Base-by-base conservation (phyloP, 2,113 vertebrate species). In the Pachyramphus minor region DNA sequence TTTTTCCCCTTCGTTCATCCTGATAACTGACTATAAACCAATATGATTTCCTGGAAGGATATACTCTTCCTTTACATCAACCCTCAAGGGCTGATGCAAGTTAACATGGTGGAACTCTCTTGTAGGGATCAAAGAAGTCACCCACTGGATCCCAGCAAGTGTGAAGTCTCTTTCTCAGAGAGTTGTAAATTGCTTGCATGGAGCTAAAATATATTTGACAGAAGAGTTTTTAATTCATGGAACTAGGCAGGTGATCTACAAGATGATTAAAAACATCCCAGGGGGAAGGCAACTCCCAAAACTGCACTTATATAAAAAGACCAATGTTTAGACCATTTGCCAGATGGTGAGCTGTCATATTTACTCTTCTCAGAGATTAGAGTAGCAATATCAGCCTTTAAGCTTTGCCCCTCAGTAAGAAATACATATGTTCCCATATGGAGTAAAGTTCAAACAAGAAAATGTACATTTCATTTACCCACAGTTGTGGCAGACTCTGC, bases 271-370 rank as follows among this genome's bases (percentile, higher is more conserved):
- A 95, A 95, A 85, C 66, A 87, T 91, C 63, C 71, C 72, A 81
- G 81, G 47, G 66, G 74, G 87, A 96, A 79, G 33, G 78, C 74
- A 93, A 89, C 78, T 93, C 74, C 78, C 67, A 19, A 85, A 79
- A 87, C n/a, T 76, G 27, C 74, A 89, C 52, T 89, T 89, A 83
- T 13, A 89, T 79, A 87, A 96, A 95, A 96, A 95, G 84, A 79
- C 62, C 84, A 85, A 91, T 89, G 81, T 89, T 96, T 94, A 93
- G 92, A 90, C 76, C n/a, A 14, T 93, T 95, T 85, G 82, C 75
- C 91, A 94, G 90, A 94, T 94, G 93, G 87, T 91, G 81, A 91
- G 69, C 87, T 96, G 91, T 96, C 89, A 91, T 90, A 94, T 89
- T 95, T 96, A 91, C 71, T 89, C 89, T 95, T 95, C 74, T 84